Conservation (phyloP, 2,113 vertebrate genomes). For the Prinia subflava region DNA sequence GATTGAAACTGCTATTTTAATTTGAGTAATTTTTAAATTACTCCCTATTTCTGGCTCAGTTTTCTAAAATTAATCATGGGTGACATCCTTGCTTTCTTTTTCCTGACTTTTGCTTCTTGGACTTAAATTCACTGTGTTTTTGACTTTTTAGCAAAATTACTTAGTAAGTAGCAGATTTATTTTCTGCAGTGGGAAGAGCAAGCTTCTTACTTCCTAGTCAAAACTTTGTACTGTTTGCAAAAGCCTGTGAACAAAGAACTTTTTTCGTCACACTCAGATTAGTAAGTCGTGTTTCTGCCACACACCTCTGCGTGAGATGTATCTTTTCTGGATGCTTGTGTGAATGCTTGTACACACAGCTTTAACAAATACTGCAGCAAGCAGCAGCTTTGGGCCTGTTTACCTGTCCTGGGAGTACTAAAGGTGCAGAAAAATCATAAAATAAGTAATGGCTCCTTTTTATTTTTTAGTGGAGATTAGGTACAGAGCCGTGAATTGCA, state of each 20-base stretch:
- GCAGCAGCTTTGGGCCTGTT: neutral
- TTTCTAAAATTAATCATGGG: neutral
- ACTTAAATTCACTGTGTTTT: neutral
- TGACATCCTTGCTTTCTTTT: neutral
- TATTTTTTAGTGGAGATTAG: neutral
- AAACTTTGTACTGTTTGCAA: neutral
- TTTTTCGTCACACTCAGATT: neutral
- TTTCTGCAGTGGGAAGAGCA: neutral
- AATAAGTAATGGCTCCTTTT: neutral
- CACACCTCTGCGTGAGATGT: neutral
- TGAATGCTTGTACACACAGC: neutral
- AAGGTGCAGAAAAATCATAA: neutral
- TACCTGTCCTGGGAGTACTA: neutral
- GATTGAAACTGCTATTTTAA: neutral
- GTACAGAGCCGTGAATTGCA: neutral
- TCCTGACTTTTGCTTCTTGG: neutral
- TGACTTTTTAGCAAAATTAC: neutral
- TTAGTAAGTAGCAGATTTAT: neutral
- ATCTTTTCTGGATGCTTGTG: fast-evolving
- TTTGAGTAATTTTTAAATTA: neutral
- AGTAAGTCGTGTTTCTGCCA: neutral
- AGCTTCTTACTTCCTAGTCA: neutral
- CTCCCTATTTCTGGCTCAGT: neutral
- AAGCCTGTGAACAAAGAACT: neutral
- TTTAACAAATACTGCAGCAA: neutral